Evolutionary conservation across 2,888 invertebrate species (phyloP).

Genomic region (Pyrgus malvae): DNA sequence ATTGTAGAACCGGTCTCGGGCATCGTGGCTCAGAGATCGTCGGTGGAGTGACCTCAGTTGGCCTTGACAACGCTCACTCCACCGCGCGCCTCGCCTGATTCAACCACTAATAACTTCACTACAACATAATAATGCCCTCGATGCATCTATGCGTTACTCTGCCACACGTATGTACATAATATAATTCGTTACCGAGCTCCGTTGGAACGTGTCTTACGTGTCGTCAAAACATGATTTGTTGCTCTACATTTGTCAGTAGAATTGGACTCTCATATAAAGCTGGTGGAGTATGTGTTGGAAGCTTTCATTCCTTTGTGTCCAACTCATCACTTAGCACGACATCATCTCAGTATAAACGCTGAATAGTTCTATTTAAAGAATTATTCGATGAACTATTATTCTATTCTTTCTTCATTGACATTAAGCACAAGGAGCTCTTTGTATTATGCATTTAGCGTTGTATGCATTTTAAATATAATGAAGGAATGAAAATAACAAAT

Average conservation of each 20-base stretch:
- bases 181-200: not conserved
- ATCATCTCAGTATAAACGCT: too few relatives aligned
- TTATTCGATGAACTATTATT: too few relatives aligned
- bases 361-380: too few relatives aligned
- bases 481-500: too few relatives aligned
- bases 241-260: conserved; percentile 53
- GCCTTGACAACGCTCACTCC: conserved; percentile 80
- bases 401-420: too few relatives aligned
- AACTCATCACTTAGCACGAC: not conserved
- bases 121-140: conserved; percentile 70
- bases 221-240: conserved; percentile 67
- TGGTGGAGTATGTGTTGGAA: not conserved
- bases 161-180: conserved; percentile 37
- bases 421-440: too few relatives aligned
- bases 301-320: not conserved
- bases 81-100: conserved; percentile 68
- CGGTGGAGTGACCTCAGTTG: conserved; percentile 80
- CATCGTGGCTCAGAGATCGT: conserved; percentile 75
- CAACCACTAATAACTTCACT: conserved; percentile 78
- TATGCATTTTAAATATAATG: conserved; percentile 7
- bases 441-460: too few relatives aligned
- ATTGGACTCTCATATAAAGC: conserved; percentile 19
- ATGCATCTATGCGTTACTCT: conserved; percentile 65
- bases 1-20: conserved; percentile 78
- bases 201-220: conserved; percentile 30